These are phyloP conservation scores for Taenaris catops DNA, from an alignment of 2,888 invertebrate genomes.

Conservation along the genomic window DNA sequence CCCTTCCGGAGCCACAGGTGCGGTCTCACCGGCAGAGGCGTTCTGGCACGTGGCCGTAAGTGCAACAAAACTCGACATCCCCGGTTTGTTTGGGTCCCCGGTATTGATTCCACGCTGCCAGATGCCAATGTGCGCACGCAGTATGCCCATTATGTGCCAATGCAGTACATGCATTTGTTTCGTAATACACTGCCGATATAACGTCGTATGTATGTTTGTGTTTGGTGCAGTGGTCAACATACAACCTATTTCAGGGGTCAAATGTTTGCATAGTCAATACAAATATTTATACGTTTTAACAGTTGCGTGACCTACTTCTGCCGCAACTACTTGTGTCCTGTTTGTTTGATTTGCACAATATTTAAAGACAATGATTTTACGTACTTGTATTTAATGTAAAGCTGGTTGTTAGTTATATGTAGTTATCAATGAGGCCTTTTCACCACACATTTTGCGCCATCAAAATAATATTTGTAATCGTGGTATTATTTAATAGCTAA, in stretches of 20 bases:
- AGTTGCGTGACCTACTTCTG: conserved; percentile 9
- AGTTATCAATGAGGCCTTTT: no score
- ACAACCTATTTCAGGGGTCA: conserved; percentile 14
- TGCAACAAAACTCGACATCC: no score
- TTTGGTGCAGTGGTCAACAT: conserved; percentile 8
- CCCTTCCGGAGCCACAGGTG: conserved; percentile 51
- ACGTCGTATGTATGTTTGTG: no score
- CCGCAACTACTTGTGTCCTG: conserved; percentile 5
- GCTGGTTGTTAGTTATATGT: no score
- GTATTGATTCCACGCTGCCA: conserved; percentile 52
- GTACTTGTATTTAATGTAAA: no score
- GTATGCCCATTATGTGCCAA: conserved; percentile 23
- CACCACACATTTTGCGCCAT: no score
- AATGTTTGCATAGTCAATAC: conserved; percentile 10
- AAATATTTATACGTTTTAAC: conserved; percentile 9
- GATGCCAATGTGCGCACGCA: conserved; percentile 56
- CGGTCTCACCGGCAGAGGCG: conserved; percentile 81
- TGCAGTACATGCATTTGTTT: conserved; percentile 26
- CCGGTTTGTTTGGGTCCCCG: conserved; percentile 70
- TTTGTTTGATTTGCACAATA: conserved; percentile 2
- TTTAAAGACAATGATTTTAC: not conserved
- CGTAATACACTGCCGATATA: conserved; percentile 7
- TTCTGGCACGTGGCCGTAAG: conserved; percentile 96
- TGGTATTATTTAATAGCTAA: no score
- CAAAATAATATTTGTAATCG: no score